phyloP scores from a whole-genome alignment of 2,113 vertebrate species.

The Sitta europaea region DNA sequence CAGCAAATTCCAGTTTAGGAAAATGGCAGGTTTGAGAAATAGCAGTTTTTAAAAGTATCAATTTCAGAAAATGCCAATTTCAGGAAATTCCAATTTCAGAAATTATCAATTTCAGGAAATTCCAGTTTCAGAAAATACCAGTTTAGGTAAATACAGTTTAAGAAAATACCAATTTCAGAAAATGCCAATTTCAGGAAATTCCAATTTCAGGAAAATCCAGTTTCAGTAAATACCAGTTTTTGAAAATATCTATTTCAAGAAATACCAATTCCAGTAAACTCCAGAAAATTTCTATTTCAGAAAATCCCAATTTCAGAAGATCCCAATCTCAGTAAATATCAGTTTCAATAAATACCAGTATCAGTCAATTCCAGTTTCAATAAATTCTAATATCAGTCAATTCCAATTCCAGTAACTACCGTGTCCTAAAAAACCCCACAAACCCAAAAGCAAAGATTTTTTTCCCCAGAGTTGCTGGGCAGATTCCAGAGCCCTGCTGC shows the following conservation, averaged over 20 bases:
- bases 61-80: too few species aligned
- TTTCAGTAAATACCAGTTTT: neutral
- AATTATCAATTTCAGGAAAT: too few species aligned
- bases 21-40: too few species aligned
- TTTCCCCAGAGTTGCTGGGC: neutral
- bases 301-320: neutral
- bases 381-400: too few species aligned
- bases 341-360: neutral
- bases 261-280: accelerated
- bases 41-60: too few species aligned
- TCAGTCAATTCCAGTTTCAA: too few species aligned
- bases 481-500: neutral
- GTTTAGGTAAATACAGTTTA: too few species aligned
- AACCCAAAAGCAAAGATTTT: neutral
- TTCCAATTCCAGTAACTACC: neutral
- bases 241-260: neutral
- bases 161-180: too few species aligned
- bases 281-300: too few species aligned
- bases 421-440: neutral
- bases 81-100: neutral
- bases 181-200: neutral
- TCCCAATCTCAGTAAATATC: neutral
- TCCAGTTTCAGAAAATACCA: too few species aligned
- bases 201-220: accelerated
- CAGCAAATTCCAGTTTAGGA: neutral